phyloP scores from a whole-genome alignment of 2,888 invertebrate genomes.

The Resseliella maxima region DNA sequence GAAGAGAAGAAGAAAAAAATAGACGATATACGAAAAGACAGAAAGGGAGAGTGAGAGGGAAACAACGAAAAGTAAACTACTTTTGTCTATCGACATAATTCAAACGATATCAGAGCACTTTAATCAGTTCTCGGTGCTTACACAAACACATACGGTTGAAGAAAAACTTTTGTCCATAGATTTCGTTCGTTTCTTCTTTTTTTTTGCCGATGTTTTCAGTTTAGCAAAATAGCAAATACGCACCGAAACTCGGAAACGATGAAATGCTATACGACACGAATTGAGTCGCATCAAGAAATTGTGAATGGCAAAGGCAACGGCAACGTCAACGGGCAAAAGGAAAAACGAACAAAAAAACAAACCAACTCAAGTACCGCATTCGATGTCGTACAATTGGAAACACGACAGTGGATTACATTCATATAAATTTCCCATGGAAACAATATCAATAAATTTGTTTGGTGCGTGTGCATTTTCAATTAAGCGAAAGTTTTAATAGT shows the following conservation, averaged over 20 bases:
- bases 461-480: conserved; percentile 56
- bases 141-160: conserved; percentile 41
- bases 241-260: conserved; percentile 40
- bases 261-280: conserved; percentile 44
- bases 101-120: conserved; percentile 55
- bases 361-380: background rate
- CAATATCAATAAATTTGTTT: conserved; percentile 55
- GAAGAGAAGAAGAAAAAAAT: background rate
- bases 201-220: conserved; percentile 54
- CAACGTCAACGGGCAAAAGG: background rate
- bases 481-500: conserved; percentile 51
- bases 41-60: background rate
- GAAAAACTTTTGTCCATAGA: conserved; percentile 54
- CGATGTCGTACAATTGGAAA: conserved; percentile 29
- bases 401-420: conserved; percentile 51
- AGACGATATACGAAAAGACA: background rate
- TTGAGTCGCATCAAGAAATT: background rate
- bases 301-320: background rate
- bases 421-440: conserved; percentile 55
- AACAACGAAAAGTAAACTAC: conserved; percentile 18
- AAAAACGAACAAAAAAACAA: background rate
- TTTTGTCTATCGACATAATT: conserved; percentile 55
- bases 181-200: too few species aligned
- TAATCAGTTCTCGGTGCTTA: conserved; percentile 37
- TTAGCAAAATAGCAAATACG: conserved; percentile 39